phyloP scores from a whole-genome alignment of 2,797 vertebrate genomes.

The Choloepus didactylus region DNA sequence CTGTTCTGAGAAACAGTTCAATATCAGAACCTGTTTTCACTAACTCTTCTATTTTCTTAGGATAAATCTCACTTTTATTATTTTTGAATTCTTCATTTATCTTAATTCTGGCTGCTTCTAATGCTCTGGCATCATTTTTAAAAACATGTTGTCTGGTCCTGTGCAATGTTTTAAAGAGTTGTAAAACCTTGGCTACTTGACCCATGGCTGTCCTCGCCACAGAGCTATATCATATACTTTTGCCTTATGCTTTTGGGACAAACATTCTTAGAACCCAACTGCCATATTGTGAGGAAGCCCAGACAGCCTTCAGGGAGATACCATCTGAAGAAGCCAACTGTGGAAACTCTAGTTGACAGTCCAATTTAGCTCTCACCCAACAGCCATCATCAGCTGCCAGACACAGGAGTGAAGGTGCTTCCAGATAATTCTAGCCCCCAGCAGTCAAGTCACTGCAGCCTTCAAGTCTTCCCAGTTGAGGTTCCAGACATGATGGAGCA shows the following conservation, averaged over 20 bases:
- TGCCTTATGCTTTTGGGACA: not conserved
- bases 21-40: too few species aligned
- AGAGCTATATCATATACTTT: not conserved
- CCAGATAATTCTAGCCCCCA: not conserved
- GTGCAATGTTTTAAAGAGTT: too few species aligned
- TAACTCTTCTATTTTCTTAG: too few species aligned
- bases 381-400: not conserved
- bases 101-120: too few species aligned
- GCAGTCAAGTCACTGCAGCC: not conserved
- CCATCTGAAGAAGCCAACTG: rapidly evolving
- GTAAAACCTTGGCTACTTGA: too few species aligned
- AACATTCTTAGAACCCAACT: not conserved
- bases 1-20: too few species aligned
- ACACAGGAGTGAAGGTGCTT: not conserved
- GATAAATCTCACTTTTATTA: too few species aligned
- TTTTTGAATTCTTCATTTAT: too few species aligned
- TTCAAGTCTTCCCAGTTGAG: not conserved
- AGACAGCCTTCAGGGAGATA: not conserved
- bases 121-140: too few species aligned
- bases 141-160: too few species aligned
- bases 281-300: not conserved
- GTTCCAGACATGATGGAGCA: not conserved
- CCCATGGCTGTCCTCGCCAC: too few species aligned
- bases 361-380: not conserved
- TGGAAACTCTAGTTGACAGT: not conserved